phyloP scores from a whole-genome alignment of 2,113 vertebrate genomes.

The Sprattus sprattus region DNA sequence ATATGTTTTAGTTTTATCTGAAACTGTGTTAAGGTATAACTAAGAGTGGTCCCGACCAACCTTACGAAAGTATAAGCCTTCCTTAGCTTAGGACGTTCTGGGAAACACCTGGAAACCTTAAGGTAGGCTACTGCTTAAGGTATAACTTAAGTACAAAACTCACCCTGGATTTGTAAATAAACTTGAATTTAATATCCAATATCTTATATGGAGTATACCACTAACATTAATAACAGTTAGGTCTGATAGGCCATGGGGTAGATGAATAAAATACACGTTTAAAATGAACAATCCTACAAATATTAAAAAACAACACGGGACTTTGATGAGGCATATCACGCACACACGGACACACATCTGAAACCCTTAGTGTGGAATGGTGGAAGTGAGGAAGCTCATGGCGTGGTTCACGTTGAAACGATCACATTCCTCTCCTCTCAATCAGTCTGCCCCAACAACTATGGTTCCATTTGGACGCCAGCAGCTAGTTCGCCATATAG shows the following conservation, averaged over 20 bases:
- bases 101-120: too few relatives aligned
- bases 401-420: not conserved
- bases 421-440: not conserved
- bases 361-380: too few relatives aligned
- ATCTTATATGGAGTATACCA: not conserved
- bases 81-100: too few relatives aligned
- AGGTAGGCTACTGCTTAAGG: too few relatives aligned
- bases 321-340: not conserved
- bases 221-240: not conserved
- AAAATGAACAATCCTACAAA: not conserved
- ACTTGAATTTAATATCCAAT: not conserved
- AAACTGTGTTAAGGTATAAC: too few relatives aligned
- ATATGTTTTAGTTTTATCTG: too few relatives aligned
- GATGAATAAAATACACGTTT: not conserved
- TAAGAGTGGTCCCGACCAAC: too few relatives aligned
- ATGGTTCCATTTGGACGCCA: not conserved
- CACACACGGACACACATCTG: not conserved
- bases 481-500: not conserved
- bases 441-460: not conserved
- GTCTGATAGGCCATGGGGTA: not conserved
- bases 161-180: too few relatives aligned
- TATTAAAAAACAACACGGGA: not conserved
- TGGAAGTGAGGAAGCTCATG: not conserved
- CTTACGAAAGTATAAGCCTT: too few relatives aligned
- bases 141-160: too few relatives aligned